Evolutionary conservation across 2,113 vertebrate species (phyloP).

Genomic region (Ophthalmolycus amberensis): DNA sequence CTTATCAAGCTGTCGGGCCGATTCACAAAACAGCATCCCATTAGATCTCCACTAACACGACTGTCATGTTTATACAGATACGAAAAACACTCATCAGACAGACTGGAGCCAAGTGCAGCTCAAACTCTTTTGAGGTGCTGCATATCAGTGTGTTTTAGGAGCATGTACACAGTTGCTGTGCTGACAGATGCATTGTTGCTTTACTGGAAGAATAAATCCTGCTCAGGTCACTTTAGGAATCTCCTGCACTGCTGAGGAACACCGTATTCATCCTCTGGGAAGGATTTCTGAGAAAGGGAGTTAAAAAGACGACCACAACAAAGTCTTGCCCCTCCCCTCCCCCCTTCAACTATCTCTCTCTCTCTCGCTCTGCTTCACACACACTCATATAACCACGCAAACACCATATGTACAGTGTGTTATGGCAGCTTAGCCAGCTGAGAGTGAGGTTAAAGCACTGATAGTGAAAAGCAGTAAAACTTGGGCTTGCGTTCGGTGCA

Average conservation of each 20-base stretch:
- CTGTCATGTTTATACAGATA: conserved; percentile 15
- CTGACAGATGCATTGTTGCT: conserved; percentile 17
- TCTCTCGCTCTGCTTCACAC: conserved; percentile 6
- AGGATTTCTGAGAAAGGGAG: conserved; percentile 77
- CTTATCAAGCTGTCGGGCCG: not conserved
- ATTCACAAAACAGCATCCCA: not conserved
- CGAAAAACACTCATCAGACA: conserved; percentile 18
- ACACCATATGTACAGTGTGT: conserved; percentile 19
- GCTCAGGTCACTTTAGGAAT: conserved; percentile 54
- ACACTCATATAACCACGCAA: conserved; percentile 10
- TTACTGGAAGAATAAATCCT: conserved; percentile 53
- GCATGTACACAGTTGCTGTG: conserved; percentile 17
- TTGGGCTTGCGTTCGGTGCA: not conserved
- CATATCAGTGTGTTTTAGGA: not conserved
- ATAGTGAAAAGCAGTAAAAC: conserved; percentile 9
- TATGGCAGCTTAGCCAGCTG: conserved; percentile 20
- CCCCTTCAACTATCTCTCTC: conserved; percentile 3
- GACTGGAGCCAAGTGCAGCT: conserved; percentile 32
- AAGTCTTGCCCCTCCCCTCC: conserved; percentile 16
- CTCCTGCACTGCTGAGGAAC: conserved; percentile 29
- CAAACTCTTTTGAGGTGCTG: not conserved
- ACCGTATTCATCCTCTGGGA: conserved; percentile 40
- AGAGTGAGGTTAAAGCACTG: not conserved
- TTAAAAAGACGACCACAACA: conserved; percentile 55
- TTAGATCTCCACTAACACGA: not conserved